Percentiles rank a stretch among this genome's conserved stretches.
Conservation (phyloP, 2,113 vertebrate species). For the Toxotes chatareus region DNA sequence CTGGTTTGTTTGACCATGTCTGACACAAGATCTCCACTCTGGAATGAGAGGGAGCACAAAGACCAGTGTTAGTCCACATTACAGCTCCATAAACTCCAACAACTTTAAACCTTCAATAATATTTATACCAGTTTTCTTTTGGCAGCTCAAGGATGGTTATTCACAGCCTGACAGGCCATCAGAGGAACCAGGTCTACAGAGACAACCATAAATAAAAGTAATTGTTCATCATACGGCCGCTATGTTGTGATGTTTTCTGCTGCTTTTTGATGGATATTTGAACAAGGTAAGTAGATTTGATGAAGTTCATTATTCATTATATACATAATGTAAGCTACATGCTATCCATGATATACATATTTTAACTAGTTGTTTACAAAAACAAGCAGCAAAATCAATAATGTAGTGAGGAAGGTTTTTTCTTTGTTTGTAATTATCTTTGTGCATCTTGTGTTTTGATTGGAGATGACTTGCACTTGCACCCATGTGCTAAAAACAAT, state of each 20-base stretch:
- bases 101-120: constrained; percentile 12
- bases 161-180: neutral
- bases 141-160: neutral
- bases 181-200: neutral
- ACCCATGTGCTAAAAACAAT: neutral
- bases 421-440: constrained; percentile 3
- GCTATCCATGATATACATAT: neutral
- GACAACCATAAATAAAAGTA: neutral
- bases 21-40: neutral
- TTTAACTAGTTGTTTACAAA: too few species aligned
- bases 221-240: neutral
- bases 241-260: too few species aligned
- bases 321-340: neutral
- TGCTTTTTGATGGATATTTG: neutral
- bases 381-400: too few species aligned
- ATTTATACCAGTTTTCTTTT: constrained; percentile 1
- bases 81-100: neutral
- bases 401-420: neutral
- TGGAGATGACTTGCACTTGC: neutral
- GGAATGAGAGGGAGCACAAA: constrained; percentile 4
- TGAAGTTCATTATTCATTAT: neutral
- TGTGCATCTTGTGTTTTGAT: neutral
- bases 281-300: neutral
- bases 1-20: constrained; percentile 14
- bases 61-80: neutral